Evolutionary conservation across 2,113 vertebrate species (phyloP).

Genomic region (Tauraco erythrolophus): DNA sequence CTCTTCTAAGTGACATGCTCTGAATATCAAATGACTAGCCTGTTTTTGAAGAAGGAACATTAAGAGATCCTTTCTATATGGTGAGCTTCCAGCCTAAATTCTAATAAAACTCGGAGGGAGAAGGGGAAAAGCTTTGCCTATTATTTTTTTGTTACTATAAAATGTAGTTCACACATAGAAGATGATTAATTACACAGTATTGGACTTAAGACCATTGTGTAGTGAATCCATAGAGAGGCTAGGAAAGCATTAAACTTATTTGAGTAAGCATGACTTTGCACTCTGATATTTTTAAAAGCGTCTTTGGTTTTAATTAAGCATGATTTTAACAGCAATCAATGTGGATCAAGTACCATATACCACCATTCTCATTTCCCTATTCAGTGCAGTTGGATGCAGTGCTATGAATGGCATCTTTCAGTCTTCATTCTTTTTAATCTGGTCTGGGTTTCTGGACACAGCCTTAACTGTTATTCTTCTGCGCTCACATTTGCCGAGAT

Average conservation of each 20-base stretch:
- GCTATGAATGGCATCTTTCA: neutral
- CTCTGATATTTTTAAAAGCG: neutral
- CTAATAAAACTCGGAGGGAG: neutral
- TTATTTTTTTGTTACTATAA: neutral
- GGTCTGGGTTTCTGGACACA: neutral
- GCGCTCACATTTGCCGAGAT: neutral
- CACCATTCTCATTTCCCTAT: neutral
- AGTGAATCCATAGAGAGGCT: neutral
- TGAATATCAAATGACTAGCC: neutral
- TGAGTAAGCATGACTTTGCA: neutral
- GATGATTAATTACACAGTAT: neutral
- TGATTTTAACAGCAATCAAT: constrained; percentile 3
- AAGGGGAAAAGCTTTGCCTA: neutral
- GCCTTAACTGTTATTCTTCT: neutral
- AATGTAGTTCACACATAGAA: neutral
- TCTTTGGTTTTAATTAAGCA: constrained; percentile 34
- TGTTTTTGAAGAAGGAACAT: neutral
- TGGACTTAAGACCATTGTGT: neutral
- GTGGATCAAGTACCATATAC: neutral
- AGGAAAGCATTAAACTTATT: neutral
- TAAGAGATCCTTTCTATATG: neutral
- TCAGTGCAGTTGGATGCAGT: neutral
- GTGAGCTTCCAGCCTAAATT: neutral
- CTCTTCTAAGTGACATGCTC: neutral
- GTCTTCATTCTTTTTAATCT: neutral